Evolutionary conservation across 2,888 invertebrate species (phyloP), one percentile per base, ranked within the genome.

Genomic region (Phlogophora meticulosa): DNA sequence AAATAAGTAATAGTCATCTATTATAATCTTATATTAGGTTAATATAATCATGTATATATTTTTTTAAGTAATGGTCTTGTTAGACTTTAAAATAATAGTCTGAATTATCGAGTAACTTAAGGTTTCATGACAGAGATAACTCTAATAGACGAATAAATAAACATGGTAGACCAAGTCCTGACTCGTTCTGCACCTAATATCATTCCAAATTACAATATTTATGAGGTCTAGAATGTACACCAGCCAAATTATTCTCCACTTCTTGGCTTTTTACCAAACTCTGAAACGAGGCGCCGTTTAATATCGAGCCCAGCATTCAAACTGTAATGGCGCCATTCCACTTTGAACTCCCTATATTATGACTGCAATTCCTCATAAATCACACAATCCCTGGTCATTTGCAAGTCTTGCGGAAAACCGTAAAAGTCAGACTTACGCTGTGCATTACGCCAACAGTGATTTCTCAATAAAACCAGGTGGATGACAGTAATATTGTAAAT

Each of bases 401-500:
- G 53, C 58, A 64, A 63, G 40, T 70, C 34, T 76, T 70, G 70
- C 69, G 56, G 42, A 53, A 71, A 43, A 2, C 56, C 56, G 28
- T 72, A 77, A 76, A 76, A 72, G 34, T 58, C 48, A 53, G 13
- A 68, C 68, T 72, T 72, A 68, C 73, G 68, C 55, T 17, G 10
- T 45, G 36, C n/a, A 60, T 63, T 68, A 43, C 62, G 34, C 13
- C 56, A 77, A 38, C 55, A 4, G 52, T 42, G 59, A 63, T 76
- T 77, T 76, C 78, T 56, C 76, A 76, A 76, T 76, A 62, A 52
- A 66, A 72, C 58, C 58, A 71, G 48, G 53, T 40, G 52, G 68
- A 67, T 72, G 74, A 66, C 72, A 72, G 72, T 57, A 60, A 46
- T 68, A 63, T 72, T 76, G 73, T 56, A 56, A 77, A 59, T 51